Evolutionary conservation across 37 sponge, comb jelly and placozoan species (phyloP).

Genomic region (Hormiphora californensis): DNA sequence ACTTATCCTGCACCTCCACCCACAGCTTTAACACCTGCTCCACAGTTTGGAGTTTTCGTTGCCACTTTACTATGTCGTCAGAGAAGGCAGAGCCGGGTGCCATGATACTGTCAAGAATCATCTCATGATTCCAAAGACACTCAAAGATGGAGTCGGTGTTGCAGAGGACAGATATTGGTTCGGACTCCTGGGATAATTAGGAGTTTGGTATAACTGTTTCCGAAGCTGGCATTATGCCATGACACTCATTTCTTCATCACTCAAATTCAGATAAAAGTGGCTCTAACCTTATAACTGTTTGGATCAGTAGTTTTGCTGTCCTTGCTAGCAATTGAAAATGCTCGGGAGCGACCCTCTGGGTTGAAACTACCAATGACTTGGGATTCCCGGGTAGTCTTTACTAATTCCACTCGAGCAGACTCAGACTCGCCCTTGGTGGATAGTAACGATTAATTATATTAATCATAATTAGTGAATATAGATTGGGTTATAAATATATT

Average conservation of each 20-base stretch:
- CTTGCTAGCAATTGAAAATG: slow-evolving; percentile 28
- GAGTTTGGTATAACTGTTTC: not conserved
- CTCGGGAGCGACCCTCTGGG: slow-evolving; percentile 4
- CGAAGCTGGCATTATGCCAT: no score
- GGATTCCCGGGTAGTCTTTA: slow-evolving; percentile 10
- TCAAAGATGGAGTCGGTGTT: slow-evolving; percentile 38
- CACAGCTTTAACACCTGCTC: slow-evolving; percentile 16
- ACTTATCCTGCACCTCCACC: slow-evolving; percentile 16
- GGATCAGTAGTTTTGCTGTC: slow-evolving; percentile 45
- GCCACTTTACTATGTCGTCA: slow-evolving; percentile 46
- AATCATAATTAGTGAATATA: not conserved
- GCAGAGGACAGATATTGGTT: slow-evolving; percentile 1
- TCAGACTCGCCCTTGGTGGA: slow-evolving; percentile 18
- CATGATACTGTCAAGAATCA: slow-evolving; percentile 54
- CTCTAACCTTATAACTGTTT: slow-evolving; percentile 20
- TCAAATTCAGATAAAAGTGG: not conserved
- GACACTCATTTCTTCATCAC: no score
- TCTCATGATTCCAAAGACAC: slow-evolving; percentile 50
- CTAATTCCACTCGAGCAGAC: slow-evolving; percentile 7
- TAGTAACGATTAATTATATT: no score
- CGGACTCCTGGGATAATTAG: slow-evolving; percentile 14
- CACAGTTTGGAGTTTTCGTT: slow-evolving; percentile 19
- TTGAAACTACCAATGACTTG: slow-evolving; percentile 24
- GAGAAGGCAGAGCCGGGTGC: slow-evolving; percentile 37
- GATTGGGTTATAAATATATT: not conserved